Conservation (phyloP, 2,113 vertebrate species). For the rat (Rattus norvegicus) region GRCr8 NC_086033.1:23957501-23958000, state of each 20-base stretch:
- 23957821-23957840: background rate
- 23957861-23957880: too few species aligned
- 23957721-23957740: too few species aligned
- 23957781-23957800: too few species aligned
- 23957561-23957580: background rate
- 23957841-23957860: too few species aligned
- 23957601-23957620: background rate
- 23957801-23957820: too few species aligned
- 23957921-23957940: too few species aligned
- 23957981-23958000: too few species aligned
- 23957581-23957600: background rate
- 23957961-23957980: background rate
- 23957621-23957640: background rate
- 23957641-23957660: background rate
- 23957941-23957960: too few species aligned
- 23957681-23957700: background rate
- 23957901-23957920: too few species aligned
- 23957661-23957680: too few species aligned
- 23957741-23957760: background rate
- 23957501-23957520: background rate
- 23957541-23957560: background rate
- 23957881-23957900: background rate
- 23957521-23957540: background rate
- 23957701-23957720: background rate
- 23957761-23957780: background rate